A percentile compares a stretch with the other conserved stretches of the same genome.
phyloP scores from a whole-genome alignment of 2,113 vertebrate genomes.

The Potamarius usumacintae region DNA sequence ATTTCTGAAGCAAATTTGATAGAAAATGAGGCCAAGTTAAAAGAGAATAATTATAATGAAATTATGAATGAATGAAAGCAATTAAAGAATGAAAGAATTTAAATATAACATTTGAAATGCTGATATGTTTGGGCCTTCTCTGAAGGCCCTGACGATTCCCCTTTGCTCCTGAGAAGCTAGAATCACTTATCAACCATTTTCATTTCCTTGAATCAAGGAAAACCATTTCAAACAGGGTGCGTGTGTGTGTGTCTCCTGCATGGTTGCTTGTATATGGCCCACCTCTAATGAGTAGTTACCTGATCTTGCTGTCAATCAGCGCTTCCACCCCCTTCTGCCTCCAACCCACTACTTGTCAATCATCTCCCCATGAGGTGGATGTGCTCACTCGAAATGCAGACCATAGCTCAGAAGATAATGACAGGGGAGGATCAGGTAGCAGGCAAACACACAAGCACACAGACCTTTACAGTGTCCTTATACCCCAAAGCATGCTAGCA shows the following conservation, averaged over 20 bases:
- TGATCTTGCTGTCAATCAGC: constrained; percentile 42
- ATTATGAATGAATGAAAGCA: no score
- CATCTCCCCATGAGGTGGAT: constrained; percentile 34
- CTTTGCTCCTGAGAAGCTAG: no score
- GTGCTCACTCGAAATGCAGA: constrained; percentile 30
- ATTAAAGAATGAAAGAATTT: no score
- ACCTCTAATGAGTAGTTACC: constrained; percentile 46
- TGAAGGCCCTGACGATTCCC: no score
- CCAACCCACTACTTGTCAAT: constrained; percentile 39
- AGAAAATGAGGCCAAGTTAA: no score
- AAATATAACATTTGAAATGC: no score
- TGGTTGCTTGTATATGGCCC: constrained; percentile 13
- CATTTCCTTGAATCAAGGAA: no score
- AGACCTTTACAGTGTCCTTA: not conserved
- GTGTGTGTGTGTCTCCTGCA: not conserved
- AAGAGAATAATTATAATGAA: no score
- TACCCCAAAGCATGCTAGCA: constrained; percentile 19
- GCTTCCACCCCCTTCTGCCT: not conserved
- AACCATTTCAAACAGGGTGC: no score
- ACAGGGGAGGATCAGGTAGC: constrained; percentile 41
- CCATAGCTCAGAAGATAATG: constrained; percentile 44
- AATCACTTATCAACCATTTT: no score
- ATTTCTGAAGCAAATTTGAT: no score
- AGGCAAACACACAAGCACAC: constrained; percentile 32
- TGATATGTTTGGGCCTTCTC: no score